Evolutionary conservation across 2,113 vertebrate genomes (phyloP).

Genomic region (Melanerpes aurifrons): DNA sequence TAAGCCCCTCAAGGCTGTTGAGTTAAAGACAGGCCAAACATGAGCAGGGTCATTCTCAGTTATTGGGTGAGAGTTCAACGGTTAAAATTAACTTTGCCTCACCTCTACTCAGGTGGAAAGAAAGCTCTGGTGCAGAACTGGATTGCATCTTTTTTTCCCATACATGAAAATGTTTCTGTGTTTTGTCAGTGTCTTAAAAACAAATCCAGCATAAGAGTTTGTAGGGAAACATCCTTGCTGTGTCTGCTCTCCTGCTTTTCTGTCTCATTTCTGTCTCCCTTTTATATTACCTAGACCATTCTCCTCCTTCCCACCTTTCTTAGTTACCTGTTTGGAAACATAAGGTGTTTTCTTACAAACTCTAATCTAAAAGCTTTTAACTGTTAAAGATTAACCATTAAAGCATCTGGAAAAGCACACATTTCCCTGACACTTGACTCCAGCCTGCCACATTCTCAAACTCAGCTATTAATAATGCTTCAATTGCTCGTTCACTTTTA

Average conservation of each 20-base stretch:
- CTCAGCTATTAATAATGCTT: background rate
- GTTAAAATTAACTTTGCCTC: background rate
- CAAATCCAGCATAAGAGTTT: background rate
- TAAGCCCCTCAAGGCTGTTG: background rate
- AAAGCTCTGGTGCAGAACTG: background rate
- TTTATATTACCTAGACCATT: background rate
- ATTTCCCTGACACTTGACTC: background rate
- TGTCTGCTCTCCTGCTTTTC: background rate
- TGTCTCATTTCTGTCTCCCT: background rate
- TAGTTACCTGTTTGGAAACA: background rate
- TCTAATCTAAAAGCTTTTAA: background rate
- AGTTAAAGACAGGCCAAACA: background rate
- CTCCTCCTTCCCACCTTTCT: background rate
- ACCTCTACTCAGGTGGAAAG: background rate
- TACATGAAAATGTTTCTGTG: background rate
- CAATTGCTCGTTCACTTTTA: background rate
- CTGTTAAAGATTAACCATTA: slow-evolving; percentile 48
- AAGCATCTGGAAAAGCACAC: background rate
- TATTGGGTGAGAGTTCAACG: background rate
- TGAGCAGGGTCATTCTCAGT: background rate
- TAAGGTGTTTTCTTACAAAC: background rate
- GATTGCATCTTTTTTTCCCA: background rate
- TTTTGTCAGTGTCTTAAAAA: background rate
- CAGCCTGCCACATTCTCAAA: background rate
- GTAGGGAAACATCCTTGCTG: background rate